Evolutionary conservation across 2,113 vertebrate species (phyloP).

Genomic region (Pyxicephalus adspersus): DNA sequence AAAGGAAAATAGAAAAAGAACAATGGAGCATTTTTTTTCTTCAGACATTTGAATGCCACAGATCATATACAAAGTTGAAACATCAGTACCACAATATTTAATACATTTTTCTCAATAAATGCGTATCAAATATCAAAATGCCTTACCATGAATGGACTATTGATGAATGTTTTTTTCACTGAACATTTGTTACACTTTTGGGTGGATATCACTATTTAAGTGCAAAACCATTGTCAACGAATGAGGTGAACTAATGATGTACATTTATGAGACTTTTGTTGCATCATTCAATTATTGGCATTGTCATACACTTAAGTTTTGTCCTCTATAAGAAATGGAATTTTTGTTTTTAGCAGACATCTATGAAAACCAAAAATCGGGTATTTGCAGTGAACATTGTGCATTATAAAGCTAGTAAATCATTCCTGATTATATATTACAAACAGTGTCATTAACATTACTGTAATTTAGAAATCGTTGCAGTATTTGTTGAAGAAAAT

Average conservation of each 20-base stretch:
- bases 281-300: constrained; percentile 51
- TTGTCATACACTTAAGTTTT: constrained; percentile 57
- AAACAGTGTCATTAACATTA: no score
- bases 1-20: background rate
- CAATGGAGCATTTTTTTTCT: background rate
- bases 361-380: no score
- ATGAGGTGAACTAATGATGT: constrained; percentile 51
- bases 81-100: constrained; percentile 21
- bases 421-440: no score
- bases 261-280: constrained; percentile 42
- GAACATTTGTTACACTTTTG: constrained; percentile 22
- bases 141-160: constrained; percentile 26
- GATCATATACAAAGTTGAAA: constrained; percentile 25
- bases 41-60: constrained; percentile 32
- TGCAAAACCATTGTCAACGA: constrained; percentile 48
- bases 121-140: constrained; percentile 13
- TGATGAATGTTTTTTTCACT: constrained; percentile 42
- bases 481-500: no score
- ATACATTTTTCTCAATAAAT: background rate
- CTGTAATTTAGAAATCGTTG: no score
- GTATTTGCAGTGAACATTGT: no score
- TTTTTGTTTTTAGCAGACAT: constrained; percentile 1
- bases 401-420: no score
- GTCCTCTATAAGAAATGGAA: constrained; percentile 50
- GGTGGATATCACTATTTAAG: constrained; percentile 44